Percentiles rank a stretch among this genome's conserved stretches.
These are phyloP conservation scores for Agrilus mali DNA, from an alignment of 2,888 invertebrate species.

Conservation along the genomic window DNA sequence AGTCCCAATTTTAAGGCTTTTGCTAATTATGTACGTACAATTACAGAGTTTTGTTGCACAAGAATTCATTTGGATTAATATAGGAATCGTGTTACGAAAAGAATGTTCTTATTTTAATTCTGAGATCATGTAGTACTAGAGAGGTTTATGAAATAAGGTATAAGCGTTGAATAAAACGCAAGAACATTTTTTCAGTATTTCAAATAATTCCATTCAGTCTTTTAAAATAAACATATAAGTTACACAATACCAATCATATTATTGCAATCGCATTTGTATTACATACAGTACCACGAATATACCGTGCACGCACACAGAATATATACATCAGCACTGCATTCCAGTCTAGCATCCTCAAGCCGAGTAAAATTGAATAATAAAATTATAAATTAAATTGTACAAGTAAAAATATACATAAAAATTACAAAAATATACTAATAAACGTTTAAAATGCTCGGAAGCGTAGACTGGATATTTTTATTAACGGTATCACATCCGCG, in stretches of 20 bases:
- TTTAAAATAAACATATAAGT: constrained; percentile 37
- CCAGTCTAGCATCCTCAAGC: constrained; percentile 10
- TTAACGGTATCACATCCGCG: constrained; percentile 14
- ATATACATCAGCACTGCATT: constrained; percentile 18
- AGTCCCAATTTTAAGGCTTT: too few relatives aligned
- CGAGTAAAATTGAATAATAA: constrained; percentile 11
- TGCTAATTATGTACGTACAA: too few relatives aligned
- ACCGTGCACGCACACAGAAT: constrained; percentile 34
- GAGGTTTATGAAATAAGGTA: too few relatives aligned
- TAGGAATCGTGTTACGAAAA: too few relatives aligned
- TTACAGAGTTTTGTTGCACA: too few relatives aligned
- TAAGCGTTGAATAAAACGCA: too few relatives aligned
- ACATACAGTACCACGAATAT: constrained; percentile 37
- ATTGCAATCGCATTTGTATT: constrained; percentile 37
- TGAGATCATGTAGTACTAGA: too few relatives aligned
- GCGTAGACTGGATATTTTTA: constrained; percentile 7
- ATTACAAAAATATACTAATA: constrained; percentile 6
- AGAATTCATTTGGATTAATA: too few relatives aligned
- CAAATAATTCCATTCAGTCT: constrained; percentile 39
- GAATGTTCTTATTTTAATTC: too few relatives aligned
- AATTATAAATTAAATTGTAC: constrained; percentile 2
- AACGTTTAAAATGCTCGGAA: constrained; percentile 3
- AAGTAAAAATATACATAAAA: constrained; percentile 6
- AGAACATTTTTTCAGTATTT: constrained; percentile 30
- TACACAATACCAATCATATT: constrained; percentile 37